phyloP scores from a whole-genome alignment of 2,797 vertebrate species.

The Sebastes trivittatus region DNA sequence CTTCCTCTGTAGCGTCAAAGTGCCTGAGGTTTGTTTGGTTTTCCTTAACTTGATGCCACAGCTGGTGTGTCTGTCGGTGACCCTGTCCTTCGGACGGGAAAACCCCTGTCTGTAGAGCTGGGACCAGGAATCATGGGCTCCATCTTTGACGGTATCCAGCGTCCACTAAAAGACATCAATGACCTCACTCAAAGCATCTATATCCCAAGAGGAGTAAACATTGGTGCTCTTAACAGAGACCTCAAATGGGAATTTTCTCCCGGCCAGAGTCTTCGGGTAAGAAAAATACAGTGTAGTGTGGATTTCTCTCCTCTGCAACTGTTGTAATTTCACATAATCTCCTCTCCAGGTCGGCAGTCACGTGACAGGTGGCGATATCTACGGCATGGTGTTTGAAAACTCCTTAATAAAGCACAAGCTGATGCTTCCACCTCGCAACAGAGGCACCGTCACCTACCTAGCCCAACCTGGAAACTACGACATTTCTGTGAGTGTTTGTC shows the following conservation, averaged over 20 bases:
- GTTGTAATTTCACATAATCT: neutral
- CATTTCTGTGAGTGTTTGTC: conserved; percentile 86
- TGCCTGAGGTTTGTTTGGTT: conserved; percentile 34
- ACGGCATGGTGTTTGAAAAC: conserved; percentile 86
- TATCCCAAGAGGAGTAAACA: conserved; percentile 97
- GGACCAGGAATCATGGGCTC: conserved; percentile 98
- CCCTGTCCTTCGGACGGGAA: conserved; percentile 96
- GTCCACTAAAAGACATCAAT: conserved; percentile 95
- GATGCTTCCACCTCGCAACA: conserved; percentile 93
- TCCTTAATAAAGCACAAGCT: conserved; percentile 97
- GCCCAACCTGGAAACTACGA: conserved; percentile 95
- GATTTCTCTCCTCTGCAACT: neutral
- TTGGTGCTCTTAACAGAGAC: conserved; percentile 93
- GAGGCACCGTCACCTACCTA: conserved; percentile 95
- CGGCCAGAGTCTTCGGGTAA: conserved; percentile 89
- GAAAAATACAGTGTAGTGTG: conserved; percentile 25
- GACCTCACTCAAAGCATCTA: conserved; percentile 95
- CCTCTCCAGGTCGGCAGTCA: conserved; percentile 88
- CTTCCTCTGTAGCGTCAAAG: neutral
- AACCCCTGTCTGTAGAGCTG: conserved; percentile 96
- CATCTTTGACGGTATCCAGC: conserved; percentile 99
- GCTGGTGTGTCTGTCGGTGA: conserved; percentile 98
- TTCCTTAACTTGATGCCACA: conserved; percentile 82
- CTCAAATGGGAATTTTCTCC: conserved; percentile 96
- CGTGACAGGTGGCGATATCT: conserved; percentile 88